Percentiles rank a stretch among this genome's conserved stretches.
phyloP scores from a whole-genome alignment of 2,888 invertebrate species.

The Oscheius onirici region DNA sequence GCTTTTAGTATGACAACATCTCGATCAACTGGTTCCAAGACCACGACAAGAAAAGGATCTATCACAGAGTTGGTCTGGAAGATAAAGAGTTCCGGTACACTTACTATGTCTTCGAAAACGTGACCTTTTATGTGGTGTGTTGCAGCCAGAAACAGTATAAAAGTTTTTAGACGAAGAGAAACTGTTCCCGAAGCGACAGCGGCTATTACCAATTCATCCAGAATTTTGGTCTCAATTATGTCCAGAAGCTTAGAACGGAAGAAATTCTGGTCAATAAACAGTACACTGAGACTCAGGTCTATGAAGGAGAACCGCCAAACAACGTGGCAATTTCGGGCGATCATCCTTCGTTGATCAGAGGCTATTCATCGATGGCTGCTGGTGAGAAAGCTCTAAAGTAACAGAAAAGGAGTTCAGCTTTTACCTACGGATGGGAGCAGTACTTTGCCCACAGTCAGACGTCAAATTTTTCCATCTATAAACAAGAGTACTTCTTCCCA shows the following conservation, averaged over 20 bases:
- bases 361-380: conserved; percentile 11
- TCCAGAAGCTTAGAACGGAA: conserved; percentile 2
- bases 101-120: conserved; percentile 32
- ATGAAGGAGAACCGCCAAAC: conserved; percentile 40
- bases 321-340: conserved; percentile 28
- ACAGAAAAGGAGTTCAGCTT: conserved; percentile 1
- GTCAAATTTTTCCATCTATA: conserved; percentile 10
- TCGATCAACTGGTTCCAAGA: conserved; percentile 29
- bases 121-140: conserved; percentile 31
- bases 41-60: conserved; percentile 15
- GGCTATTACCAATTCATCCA: background rate
- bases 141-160: too few relatives aligned
- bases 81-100: conserved; percentile 18
- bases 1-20: background rate
- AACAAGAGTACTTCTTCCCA: conserved; percentile 33
- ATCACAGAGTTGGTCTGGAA: conserved; percentile 25
- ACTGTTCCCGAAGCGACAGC: background rate
- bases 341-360: conserved; percentile 37
- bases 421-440: conserved; percentile 29
- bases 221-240: conserved; percentile 16
- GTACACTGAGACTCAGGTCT: conserved; percentile 32
- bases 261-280: conserved; percentile 7
- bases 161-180: conserved; percentile 17
- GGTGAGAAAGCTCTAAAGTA: background rate
- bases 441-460: conserved; percentile 19